Percentiles rank a stretch among this genome's conserved stretches.
Evolutionary conservation across 1,140 invertebrate species (phyloP).

Genomic region (Branchinecta lynchi): DNA sequence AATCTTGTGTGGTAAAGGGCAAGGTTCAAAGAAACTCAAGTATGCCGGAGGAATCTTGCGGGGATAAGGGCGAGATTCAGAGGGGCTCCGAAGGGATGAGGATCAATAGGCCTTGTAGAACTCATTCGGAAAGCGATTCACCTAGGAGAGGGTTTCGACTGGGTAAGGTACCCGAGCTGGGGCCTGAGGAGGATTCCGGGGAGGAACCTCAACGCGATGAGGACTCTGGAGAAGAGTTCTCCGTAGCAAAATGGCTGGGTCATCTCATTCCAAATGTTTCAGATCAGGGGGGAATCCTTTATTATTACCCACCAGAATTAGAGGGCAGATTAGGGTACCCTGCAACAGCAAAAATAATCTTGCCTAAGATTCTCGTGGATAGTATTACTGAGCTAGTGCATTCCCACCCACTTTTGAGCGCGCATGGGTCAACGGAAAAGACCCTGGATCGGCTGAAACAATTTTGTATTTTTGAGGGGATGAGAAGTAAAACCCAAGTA

Average conservation of each 20-base stretch:
- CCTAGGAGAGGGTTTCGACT: not conserved
- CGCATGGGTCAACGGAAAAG: not conserved
- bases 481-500: not conserved
- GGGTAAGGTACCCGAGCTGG: not conserved
- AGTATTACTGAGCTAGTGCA: not conserved
- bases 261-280: not conserved
- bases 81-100: no score
- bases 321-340: not conserved
- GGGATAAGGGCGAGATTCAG: no score
- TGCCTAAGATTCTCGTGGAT: not conserved
- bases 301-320: not conserved
- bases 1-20: no score
- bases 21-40: no score
- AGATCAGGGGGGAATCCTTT: not conserved
- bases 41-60: no score
- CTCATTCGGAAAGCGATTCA: not conserved
- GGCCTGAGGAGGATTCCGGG: not conserved
- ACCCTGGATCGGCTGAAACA: not conserved
- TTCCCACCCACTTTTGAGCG: not conserved
- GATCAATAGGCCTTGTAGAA: no score
- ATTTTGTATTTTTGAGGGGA: not conserved
- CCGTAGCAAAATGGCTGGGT: not conserved
- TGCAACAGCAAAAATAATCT: not conserved
- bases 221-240: no score
- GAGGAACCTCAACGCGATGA: no score